Evolutionary conservation across 30 jellyfish, hydroid and myxozoan genomes (phyloP).

Genomic region (Sanderia malayensis): DNA sequence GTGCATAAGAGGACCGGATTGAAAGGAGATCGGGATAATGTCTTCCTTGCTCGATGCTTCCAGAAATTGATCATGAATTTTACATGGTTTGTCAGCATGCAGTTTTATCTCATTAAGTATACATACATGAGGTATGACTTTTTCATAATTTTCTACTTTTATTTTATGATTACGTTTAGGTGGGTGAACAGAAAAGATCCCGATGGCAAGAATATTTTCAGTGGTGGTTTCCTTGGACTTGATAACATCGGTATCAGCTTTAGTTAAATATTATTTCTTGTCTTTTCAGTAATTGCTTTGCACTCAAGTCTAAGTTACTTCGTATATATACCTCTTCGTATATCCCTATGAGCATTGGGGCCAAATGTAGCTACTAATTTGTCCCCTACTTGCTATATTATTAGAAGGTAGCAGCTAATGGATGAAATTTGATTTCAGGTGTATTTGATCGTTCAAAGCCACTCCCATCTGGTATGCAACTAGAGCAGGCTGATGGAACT

Average conservation of each 20-base stretch:
- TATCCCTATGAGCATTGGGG: too few relatives aligned
- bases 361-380: too few relatives aligned
- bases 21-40: constrained; percentile 73
- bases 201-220: constrained; percentile 78
- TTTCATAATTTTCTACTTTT: too few relatives aligned
- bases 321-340: too few relatives aligned
- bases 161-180: too few relatives aligned
- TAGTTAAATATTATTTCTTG: too few relatives aligned
- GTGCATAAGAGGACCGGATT: constrained; percentile 83
- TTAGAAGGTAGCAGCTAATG: neutral
- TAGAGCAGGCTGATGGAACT: constrained; percentile 99
- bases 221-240: constrained; percentile 93
- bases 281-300: too few relatives aligned
- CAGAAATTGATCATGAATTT: constrained; percentile 88
- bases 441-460: constrained; percentile 91
- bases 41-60: constrained; percentile 77
- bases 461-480: constrained; percentile 72
- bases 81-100: too few relatives aligned
- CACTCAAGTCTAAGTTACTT: too few relatives aligned
- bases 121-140: too few relatives aligned
- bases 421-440: constrained; percentile 47
- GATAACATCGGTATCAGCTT: constrained; percentile 94
- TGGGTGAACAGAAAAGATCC: constrained; percentile 97
- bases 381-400: too few relatives aligned
- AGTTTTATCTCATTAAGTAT: too few relatives aligned